Evolutionary conservation across 2,888 invertebrate species (phyloP).

Genomic region (Hirtodrosophila cameraria): DNA sequence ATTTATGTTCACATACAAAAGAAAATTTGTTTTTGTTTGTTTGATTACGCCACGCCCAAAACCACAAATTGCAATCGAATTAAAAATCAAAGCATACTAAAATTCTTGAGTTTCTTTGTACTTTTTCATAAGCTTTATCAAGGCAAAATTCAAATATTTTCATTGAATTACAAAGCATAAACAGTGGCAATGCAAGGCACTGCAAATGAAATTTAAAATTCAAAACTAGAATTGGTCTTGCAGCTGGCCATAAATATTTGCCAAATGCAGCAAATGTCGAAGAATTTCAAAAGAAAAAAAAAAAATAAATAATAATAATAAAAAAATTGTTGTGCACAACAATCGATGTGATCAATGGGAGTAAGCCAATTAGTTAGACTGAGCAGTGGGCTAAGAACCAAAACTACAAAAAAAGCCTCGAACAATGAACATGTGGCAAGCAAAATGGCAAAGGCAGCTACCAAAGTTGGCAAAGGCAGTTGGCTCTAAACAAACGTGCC

Average conservation of each 20-base stretch:
- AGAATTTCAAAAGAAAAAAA: slow-evolving; percentile 10
- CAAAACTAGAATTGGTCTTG: neutral
- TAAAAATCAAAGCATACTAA: no score
- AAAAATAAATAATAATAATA: slow-evolving; percentile 1
- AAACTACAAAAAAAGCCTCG: slow-evolving; percentile 1
- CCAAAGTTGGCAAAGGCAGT: slow-evolving; percentile 24
- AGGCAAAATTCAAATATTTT: neutral
- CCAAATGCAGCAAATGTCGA: slow-evolving; percentile 48
- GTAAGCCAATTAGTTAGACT: slow-evolving; percentile 41
- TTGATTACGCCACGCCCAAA: no score
- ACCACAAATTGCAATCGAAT: no score
- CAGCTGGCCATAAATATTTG: slow-evolving; percentile 56
- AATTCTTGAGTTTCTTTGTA: neutral
- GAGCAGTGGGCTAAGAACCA: slow-evolving; percentile 1
- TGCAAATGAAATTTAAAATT: neutral
- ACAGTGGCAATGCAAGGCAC: neutral
- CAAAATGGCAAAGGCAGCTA: slow-evolving; percentile 9
- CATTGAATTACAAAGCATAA: neutral
- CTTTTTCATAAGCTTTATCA: neutral
- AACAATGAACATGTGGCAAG: slow-evolving; percentile 33
- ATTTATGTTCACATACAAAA: no score
- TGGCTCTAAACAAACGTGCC: slow-evolving; percentile 29
- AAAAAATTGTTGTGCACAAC: slow-evolving; percentile 4
- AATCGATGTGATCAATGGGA: slow-evolving; percentile 46
- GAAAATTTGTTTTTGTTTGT: no score